Base-by-base conservation (phyloP, 2,797 vertebrate species). In the Tangara arthus region DNA sequence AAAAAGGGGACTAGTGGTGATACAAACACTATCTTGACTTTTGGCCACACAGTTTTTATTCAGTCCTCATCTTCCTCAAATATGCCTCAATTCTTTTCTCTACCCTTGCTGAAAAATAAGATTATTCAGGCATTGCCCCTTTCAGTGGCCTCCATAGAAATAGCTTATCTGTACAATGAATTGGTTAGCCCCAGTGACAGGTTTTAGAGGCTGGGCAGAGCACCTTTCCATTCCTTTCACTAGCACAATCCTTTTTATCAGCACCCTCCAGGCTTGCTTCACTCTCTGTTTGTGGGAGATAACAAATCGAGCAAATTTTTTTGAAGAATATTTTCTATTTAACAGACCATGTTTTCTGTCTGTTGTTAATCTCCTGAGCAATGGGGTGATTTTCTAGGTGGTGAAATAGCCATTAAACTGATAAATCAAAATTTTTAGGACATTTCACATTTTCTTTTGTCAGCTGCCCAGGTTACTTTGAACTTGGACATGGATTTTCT, bases 221-320 rank as follows among this genome's bases (percentile, higher is more conserved):
- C 89, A 95, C 82, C 57, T 91, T 92, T 73, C 61, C 68, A 66
- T 91, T 80, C 75, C 77, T 69, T 93, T 70, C 57, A 66, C 53
- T 37, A 47, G 32, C 53, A 65, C 44, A 85, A 30, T 39, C 55
- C 65, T 78, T 91, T 94, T 96, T 96, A 97, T 96, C 94, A 87
- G 77, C 84, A 91, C 47, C 61, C 50, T 93, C 37, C 96, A 96
- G 93, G 50, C 87, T 93, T 2, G 2, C 72, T 92, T 34, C 55
- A 17, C 47, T 70, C 60, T 69, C 91, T 93, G 91, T 53, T 78
- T 0, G 1, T 15, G 34, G 57, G 20, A 94, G 93, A 97, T 96
- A 97, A 95, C 4, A 1, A 92, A 90, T 18, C 6, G 1, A 89
- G 23, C 15, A 59, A 66, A 90, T 26, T 37, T 85, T 82, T 90